Percentiles rank a stretch among this genome's conserved stretches.
These are phyloP conservation scores for Macrosteles quadrilineatus DNA, from an alignment of 1,140 invertebrate species.

Conservation along the genomic window DNA sequence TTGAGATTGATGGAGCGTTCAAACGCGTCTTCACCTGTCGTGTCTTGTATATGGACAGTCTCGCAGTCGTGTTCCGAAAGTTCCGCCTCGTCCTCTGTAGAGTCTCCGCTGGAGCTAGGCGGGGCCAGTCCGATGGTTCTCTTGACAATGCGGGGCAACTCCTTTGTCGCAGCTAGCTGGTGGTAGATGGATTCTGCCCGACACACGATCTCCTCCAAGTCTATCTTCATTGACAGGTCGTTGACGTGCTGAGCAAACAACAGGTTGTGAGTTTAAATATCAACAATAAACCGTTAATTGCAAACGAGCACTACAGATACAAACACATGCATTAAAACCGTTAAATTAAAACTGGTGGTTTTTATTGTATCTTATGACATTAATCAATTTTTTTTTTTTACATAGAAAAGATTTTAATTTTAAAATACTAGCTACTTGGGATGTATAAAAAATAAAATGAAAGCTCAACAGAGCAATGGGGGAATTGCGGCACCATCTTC, in stretches of 20 bases:
- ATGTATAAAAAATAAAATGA: too few species aligned
- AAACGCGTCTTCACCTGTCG: constrained; percentile 5
- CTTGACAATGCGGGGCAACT: constrained; percentile 67
- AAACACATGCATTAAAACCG: too few species aligned
- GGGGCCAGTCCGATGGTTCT: constrained; percentile 63
- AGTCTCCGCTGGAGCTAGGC: neutral
- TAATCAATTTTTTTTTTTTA: too few species aligned
- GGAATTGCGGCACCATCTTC: too few species aligned
- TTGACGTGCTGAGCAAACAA: constrained; percentile 81
- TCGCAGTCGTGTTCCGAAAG: neutral
- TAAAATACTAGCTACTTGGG: too few species aligned
- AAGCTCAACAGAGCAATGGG: too few species aligned
- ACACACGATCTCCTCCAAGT: constrained; percentile 75
- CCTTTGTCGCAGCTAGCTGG: constrained; percentile 67
- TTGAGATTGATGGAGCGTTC: constrained; percentile 18
- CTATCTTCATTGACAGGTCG: constrained; percentile 82
- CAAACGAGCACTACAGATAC: too few species aligned
- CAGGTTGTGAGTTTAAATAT: constrained; percentile 35
- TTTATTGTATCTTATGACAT: too few species aligned
- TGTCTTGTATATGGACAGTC: neutral
- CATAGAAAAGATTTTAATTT: too few species aligned
- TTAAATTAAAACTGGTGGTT: too few species aligned
- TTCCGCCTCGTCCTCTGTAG: constrained; percentile 18
- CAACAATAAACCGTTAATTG: too few species aligned
- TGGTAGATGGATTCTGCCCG: constrained; percentile 88